A percentile compares a stretch with the other conserved stretches of the same genome.
These are phyloP conservation scores for Andrena hattorfiana DNA, from an alignment of 2,888 invertebrate genomes.

Conservation along the genomic window DNA sequence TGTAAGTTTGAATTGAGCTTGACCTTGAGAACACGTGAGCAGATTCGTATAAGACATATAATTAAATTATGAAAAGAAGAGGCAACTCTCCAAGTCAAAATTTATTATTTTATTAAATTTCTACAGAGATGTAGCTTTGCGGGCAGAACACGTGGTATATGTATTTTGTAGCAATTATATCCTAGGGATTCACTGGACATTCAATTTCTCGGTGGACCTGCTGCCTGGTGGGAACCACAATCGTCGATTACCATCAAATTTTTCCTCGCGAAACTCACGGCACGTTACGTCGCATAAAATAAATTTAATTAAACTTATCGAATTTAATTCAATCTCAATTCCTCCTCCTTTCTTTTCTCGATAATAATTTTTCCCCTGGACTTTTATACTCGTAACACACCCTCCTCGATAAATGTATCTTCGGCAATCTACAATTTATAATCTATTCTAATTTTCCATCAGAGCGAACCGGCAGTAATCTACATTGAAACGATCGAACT, in stretches of 20 bases:
- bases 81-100: too few species aligned
- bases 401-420: too few species aligned
- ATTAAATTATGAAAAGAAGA: too few species aligned
- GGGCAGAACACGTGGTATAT: not conserved
- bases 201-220: constrained; percentile 34
- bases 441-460: too few species aligned
- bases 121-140: not conserved
- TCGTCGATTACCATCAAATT: constrained; percentile 43
- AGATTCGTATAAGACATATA: too few species aligned
- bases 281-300: constrained; percentile 4
- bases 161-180: constrained; percentile 32
- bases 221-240: constrained; percentile 28
- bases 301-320: constrained; percentile 35
- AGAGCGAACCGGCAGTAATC: not conserved
- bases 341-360: too few species aligned
- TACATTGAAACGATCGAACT: constrained; percentile 8
- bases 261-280: constrained; percentile 9
- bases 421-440: too few species aligned
- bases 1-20: too few species aligned
- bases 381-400: too few species aligned
- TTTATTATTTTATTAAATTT: too few species aligned
- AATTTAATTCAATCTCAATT: constrained; percentile 7
- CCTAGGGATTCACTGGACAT: constrained; percentile 22
- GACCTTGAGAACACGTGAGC: too few species aligned
- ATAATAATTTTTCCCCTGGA: too few species aligned